A percentile compares a stretch with the other conserved stretches of the same genome.
Conservation (phyloP, 2,113 vertebrate species). For the Platichthys stellatus region DNA sequence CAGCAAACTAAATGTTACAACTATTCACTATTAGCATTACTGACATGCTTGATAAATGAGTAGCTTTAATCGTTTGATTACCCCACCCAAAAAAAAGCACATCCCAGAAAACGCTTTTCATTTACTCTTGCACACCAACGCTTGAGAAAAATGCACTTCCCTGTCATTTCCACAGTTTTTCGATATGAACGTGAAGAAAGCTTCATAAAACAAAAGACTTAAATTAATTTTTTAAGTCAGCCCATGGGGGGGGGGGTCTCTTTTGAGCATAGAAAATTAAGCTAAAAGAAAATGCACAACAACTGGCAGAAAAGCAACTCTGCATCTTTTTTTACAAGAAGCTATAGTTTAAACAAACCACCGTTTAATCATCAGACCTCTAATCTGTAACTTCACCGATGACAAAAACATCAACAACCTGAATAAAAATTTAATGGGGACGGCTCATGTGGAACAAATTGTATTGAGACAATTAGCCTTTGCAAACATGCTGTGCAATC, state of each 20-base stretch:
- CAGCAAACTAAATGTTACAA: no score
- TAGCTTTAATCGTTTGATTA: no score
- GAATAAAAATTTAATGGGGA: no score
- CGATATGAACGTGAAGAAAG: conserved; percentile 34
- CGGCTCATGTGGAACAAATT: no score
- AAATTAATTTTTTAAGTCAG: conserved; percentile 38
- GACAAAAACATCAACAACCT: neutral
- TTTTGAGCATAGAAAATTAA: conserved; percentile 13
- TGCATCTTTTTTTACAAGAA: no score
- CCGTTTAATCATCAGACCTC: neutral
- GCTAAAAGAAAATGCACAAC: neutral
- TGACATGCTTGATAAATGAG: no score
- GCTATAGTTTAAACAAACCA: conserved; percentile 12
- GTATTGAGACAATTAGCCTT: no score
- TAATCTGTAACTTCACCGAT: neutral
- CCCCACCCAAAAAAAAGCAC: no score
- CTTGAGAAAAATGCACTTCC: neutral
- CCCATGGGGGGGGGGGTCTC: conserved; percentile 37
- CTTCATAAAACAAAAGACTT: conserved; percentile 52
- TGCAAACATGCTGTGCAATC: no score
- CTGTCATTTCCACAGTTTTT: no score
- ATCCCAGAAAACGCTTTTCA: neutral
- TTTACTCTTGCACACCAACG: conserved; percentile 5
- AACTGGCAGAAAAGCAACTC: neutral
- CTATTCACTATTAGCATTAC: no score